Evolutionary conservation across 2,113 vertebrate genomes (phyloP).

Genomic region (Emydura subglobosa): DNA sequence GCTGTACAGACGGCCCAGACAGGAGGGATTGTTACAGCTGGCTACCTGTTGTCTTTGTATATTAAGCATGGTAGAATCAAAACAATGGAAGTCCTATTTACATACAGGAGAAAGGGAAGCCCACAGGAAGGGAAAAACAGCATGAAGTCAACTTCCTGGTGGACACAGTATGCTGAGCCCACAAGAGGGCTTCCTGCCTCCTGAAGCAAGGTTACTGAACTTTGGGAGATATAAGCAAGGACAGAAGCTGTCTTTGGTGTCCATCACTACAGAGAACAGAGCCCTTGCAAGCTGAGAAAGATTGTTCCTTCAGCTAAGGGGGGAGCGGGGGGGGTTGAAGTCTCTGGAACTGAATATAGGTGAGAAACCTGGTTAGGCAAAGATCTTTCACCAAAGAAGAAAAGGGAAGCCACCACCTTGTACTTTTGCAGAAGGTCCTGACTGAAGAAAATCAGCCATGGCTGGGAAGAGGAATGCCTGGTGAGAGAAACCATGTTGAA

Average conservation of each 20-base stretch:
- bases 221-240: neutral
- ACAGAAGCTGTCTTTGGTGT: neutral
- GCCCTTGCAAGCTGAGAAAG: neutral
- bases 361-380: neutral
- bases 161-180: too few species aligned
- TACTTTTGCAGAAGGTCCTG: too few species aligned
- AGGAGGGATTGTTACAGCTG: neutral
- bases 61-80: neutral
- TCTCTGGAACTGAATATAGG: neutral
- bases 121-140: too few species aligned
- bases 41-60: neutral
- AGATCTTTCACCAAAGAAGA: neutral
- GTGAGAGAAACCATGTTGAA: too few species aligned
- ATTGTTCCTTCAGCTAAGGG: neutral
- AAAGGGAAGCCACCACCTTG: too few species aligned
- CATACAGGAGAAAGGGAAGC: too few species aligned
- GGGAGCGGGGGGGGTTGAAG: neutral
- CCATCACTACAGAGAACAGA: neutral
- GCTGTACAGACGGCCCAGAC: neutral
- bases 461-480: too few species aligned
- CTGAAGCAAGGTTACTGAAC: too few species aligned
- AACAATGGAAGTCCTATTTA: too few species aligned
- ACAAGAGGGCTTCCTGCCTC: too few species aligned
- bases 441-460: too few species aligned
- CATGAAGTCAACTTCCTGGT: too few species aligned